Evolutionary conservation across 2,888 invertebrate genomes (phyloP).

Genomic region (Rhagonycha lutea): DNA sequence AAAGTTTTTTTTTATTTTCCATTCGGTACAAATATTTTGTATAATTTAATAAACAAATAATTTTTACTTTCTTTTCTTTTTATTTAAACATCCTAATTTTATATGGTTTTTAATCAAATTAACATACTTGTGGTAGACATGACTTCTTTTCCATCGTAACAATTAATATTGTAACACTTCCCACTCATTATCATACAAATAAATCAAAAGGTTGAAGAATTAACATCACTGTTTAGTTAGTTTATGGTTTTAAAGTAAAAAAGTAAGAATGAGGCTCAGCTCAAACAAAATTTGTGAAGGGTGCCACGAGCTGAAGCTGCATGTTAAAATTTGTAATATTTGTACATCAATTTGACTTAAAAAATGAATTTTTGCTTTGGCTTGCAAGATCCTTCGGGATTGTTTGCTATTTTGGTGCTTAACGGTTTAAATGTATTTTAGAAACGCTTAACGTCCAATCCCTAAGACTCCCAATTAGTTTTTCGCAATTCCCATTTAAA

Average conservation of each 20-base stretch:
- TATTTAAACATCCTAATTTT: constrained; percentile 8
- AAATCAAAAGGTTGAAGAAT: neutral
- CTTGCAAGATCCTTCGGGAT: neutral
- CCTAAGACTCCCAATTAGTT: neutral
- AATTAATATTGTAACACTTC: neutral
- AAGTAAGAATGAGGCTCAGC: neutral
- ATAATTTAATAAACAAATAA: constrained; percentile 28
- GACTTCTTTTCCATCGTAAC: neutral
- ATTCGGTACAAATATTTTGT: constrained; percentile 41
- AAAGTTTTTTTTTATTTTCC: constrained; percentile 12
- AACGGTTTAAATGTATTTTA: neutral
- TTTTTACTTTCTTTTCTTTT: constrained; percentile 25
- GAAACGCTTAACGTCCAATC: neutral
- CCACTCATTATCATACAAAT: neutral
- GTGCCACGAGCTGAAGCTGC: neutral
- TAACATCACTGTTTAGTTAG: neutral
- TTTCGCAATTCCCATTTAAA: neutral
- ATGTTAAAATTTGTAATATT: neutral
- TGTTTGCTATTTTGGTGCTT: neutral
- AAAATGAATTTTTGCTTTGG: neutral
- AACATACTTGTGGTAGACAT: neutral
- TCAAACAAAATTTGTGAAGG: neutral
- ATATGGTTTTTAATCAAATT: neutral
- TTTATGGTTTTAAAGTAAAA: neutral
- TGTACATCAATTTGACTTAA: neutral